Percentiles rank a stretch among this genome's conserved stretches.
Conservation (phyloP, 1,140 invertebrate genomes). For the Coelopa frigida region DNA sequence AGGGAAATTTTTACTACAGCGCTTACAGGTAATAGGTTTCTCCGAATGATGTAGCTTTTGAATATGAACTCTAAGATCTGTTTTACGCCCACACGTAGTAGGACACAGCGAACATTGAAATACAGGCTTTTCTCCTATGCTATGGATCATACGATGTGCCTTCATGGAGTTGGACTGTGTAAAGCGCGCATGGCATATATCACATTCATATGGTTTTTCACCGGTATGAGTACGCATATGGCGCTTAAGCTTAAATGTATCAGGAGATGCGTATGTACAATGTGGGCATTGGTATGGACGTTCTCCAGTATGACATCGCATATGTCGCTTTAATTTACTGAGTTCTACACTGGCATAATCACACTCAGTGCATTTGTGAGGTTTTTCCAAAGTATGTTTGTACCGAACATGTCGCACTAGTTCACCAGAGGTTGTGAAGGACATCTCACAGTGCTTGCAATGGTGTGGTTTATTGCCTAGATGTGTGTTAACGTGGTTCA, state of each 20-base stretch:
- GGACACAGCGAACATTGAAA: slow-evolving; percentile 94
- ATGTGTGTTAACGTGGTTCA: slow-evolving; percentile 96
- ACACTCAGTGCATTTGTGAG: slow-evolving; percentile 90
- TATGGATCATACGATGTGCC: slow-evolving; percentile 90
- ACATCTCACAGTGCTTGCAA: slow-evolving; percentile 87
- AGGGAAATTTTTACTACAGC: slow-evolving; percentile 87
- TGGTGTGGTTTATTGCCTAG: slow-evolving; percentile 91
- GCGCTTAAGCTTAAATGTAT: slow-evolving; percentile 94
- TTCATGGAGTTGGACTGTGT: slow-evolving; percentile 95
- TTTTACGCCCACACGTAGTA: slow-evolving; percentile 93
- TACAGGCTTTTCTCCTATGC: slow-evolving; percentile 86
- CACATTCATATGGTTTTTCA: slow-evolving; percentile 76
- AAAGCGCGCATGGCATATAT: slow-evolving; percentile 83
- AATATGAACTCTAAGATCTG: slow-evolving; percentile 91
- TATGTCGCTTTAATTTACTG: slow-evolving; percentile 87
- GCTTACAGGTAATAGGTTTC: slow-evolving; percentile 83
- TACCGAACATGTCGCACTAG: slow-evolving; percentile 87
- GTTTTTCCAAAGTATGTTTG: slow-evolving; percentile 90
- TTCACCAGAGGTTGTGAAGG: slow-evolving; percentile 94
- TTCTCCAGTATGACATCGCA: slow-evolving; percentile 82
- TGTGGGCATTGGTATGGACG: slow-evolving; percentile 76
- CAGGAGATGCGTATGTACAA: slow-evolving; percentile 95
- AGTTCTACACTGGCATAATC: slow-evolving; percentile 92
- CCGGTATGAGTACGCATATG: slow-evolving; percentile 94
- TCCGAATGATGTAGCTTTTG: slow-evolving; percentile 94